Evolutionary conservation across 2,797 vertebrate genomes (phyloP).

Genomic region (Pterois miles): DNA sequence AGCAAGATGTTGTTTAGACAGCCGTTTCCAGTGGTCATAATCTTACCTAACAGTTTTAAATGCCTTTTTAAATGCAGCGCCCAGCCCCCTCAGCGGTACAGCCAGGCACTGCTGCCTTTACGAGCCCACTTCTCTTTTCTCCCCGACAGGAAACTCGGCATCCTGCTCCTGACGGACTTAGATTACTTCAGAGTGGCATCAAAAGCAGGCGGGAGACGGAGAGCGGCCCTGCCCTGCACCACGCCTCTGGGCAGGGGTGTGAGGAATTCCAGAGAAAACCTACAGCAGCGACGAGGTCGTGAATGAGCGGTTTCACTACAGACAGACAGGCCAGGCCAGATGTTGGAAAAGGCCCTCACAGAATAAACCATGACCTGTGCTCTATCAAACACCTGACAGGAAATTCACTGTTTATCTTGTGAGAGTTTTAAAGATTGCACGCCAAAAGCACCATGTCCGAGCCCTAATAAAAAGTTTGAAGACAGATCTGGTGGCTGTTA

Average conservation of each 20-base stretch:
- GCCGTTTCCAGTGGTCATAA: constrained; percentile 68
- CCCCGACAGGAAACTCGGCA: constrained; percentile 69
- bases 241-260: constrained; percentile 56
- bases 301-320: constrained; percentile 49
- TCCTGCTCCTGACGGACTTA: constrained; percentile 64
- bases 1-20: constrained; percentile 75
- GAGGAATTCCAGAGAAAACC: constrained; percentile 66
- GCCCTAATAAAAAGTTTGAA: constrained; percentile 10
- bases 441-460: constrained; percentile 39
- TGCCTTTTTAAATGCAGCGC: constrained; percentile 57
- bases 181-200: constrained; percentile 56
- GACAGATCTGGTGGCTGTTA: not conserved
- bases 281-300: constrained; percentile 39
- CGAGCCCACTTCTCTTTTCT: constrained; percentile 52
- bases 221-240: constrained; percentile 51
- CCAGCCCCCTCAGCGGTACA: constrained; percentile 14
- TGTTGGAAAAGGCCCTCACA: constrained; percentile 38
- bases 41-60: constrained; percentile 60
- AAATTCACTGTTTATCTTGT: constrained; percentile 48
- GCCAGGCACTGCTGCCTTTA: constrained; percentile 44
- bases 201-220: constrained; percentile 45
- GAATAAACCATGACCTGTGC: constrained; percentile 43
- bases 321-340: constrained; percentile 41
- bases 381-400: constrained; percentile 45
- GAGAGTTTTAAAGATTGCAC: constrained; percentile 1